Base-by-base conservation (phyloP, 2,113 vertebrate genomes). In the Larimichthys crocea region DNA sequence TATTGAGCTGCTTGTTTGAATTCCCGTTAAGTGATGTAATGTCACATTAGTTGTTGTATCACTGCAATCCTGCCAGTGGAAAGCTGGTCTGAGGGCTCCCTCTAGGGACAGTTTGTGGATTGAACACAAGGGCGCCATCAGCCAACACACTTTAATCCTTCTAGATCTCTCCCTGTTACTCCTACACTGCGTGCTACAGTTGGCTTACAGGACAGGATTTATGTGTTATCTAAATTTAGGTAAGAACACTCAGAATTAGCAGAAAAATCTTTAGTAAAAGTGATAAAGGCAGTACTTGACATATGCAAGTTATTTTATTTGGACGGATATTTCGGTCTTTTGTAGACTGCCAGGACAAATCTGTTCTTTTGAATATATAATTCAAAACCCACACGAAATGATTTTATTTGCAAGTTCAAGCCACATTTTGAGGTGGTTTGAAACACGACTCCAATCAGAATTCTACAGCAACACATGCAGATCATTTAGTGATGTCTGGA, bases 21-120 rank as follows among this genome's bases (percentile, higher is more conserved):
- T 93, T 90, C 74, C 81, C 3, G 0, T 86, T 62, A 81, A 80
- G 17, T 88, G 86, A 88, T 85, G 82, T 91, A 63, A 91, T 80
- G 75, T 82, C 76, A 77, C 22, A 48, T 62, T 10, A 65, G 40
- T 10, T 61, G 71, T 62, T 42, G 49, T 29, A 5, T 68, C 40
- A 4, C 40, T 80, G 82, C 84, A 82, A 52, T 22, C 48, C 56
- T 44, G 31, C 16, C 29, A 9, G 22, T 24, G 48, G 10, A 65
- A 76, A 48, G 15, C 22, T 66, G 29, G 59, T 29, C 0, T 2
- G 49, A 76, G 19, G 20, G 80, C 89, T 74, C 92, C 90, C 88
- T 74, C 91, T 91, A 82, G 76, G 89, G 91, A 46, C 49, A 7
- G 53, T 29, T 35, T 60, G 12, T 11, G 16, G 74, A 61, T 22